Conservation (phyloP, 2,113 vertebrate genomes). For the Mobula birostris region DNA sequence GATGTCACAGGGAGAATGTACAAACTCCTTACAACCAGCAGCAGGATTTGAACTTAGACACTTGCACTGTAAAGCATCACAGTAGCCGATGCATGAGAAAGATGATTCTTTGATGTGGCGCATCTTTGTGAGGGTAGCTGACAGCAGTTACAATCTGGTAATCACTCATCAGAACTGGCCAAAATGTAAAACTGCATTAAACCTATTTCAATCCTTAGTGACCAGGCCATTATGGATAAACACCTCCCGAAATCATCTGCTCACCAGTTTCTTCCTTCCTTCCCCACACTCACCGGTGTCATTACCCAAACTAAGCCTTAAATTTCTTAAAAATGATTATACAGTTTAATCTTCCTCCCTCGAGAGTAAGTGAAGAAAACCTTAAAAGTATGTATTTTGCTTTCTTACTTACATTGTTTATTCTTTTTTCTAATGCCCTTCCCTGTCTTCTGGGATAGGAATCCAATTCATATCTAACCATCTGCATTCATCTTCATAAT, state of each 20-base stretch:
- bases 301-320: not conserved
- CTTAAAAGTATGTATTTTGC: not conserved
- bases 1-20: too few species aligned
- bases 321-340: too few species aligned
- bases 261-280: not conserved
- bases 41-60: too few species aligned
- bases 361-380: not conserved
- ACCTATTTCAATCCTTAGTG: not conserved
- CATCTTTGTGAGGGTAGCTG: not conserved
- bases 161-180: not conserved
- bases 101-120: not conserved
- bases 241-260: not conserved
- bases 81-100: too few species aligned
- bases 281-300: not conserved
- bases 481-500: not conserved
- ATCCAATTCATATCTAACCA: not conserved
- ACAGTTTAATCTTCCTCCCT: not conserved
- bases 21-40: too few species aligned
- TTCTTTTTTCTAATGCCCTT: not conserved
- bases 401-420: not conserved
- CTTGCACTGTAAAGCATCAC: too few species aligned
- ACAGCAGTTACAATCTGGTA: not conserved
- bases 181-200: not conserved
- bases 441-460: not conserved
- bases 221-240: not conserved